These are phyloP conservation scores for Hedychridium roseum DNA, from an alignment of 2,888 invertebrate species.

Conservation along the genomic window DNA sequence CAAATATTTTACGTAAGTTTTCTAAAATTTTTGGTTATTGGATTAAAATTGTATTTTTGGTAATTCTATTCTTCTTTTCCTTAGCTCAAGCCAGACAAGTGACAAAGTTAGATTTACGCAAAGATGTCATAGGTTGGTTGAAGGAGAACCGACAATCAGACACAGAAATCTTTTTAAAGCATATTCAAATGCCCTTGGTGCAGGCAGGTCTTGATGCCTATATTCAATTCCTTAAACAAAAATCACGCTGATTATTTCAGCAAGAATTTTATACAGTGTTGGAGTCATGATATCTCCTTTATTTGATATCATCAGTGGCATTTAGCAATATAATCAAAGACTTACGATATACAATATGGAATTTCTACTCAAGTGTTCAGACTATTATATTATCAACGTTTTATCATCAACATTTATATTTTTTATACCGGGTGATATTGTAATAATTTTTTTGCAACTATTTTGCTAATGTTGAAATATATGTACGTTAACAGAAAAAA, in stretches of 20 bases:
- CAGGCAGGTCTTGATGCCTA: constrained; percentile 79
- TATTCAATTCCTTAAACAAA: constrained; percentile 71
- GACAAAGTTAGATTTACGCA: constrained; percentile 62
- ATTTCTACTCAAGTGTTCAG: no score
- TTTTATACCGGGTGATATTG: no score
- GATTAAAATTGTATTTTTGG: not conserved
- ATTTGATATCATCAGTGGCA: constrained; percentile 23
- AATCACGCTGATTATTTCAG: no score
- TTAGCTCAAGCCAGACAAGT: constrained; percentile 61
- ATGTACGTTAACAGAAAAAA: no score
- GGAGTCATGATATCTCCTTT: no score
- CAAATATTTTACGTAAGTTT: constrained; percentile 68
- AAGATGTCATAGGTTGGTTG: constrained; percentile 63
- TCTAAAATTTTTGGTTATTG: not conserved
- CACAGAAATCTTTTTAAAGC: constrained; percentile 70
- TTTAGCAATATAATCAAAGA: no score
- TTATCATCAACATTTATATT: no score
- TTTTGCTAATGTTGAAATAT: no score
- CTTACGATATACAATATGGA: no score
- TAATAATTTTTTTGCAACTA: no score
- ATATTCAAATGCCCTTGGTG: constrained; percentile 71
- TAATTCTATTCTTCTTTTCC: constrained; percentile 9
- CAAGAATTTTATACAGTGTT: no score
- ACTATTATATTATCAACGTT: no score
- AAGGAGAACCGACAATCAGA: constrained; percentile 72